phyloP scores from a whole-genome alignment of 2,113 vertebrate species.

The Circaetus gallicus region DNA sequence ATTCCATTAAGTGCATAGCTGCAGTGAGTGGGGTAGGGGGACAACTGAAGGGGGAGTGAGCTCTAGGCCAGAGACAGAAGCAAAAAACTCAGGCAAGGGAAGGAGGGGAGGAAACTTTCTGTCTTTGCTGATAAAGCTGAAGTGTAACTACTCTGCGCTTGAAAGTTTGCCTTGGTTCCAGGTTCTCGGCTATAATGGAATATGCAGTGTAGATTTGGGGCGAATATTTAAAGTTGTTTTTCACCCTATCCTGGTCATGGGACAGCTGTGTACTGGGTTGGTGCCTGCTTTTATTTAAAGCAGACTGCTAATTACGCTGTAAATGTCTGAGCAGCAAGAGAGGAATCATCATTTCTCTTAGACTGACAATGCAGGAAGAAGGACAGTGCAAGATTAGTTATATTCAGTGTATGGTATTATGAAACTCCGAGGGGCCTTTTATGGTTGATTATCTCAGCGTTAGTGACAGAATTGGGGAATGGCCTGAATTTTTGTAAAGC shows the following conservation, averaged over 20 bases:
- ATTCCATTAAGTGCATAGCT: neutral
- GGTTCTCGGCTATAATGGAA: neutral
- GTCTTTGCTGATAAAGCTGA: neutral
- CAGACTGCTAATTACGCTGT: neutral
- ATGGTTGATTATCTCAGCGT: neutral
- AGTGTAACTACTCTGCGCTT: neutral
- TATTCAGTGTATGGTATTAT: neutral
- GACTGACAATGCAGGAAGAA: neutral
- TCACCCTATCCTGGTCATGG: neutral
- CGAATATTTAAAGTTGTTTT: neutral
- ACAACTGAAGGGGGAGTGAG: neutral
- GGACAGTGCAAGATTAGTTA: neutral
- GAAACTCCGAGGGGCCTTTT: neutral
- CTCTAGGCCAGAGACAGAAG: neutral
- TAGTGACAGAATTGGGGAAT: neutral
- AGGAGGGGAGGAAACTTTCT: neutral
- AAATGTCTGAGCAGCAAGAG: neutral
- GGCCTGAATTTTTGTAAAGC: neutral
- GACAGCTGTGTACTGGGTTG: neutral
- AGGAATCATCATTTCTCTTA: neutral
- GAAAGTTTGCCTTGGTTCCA: neutral
- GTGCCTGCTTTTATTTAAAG: neutral
- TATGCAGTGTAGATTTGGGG: neutral
- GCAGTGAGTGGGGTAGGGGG: neutral
- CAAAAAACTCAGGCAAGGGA: neutral